Conservation (phyloP, 2,797 vertebrate genomes). For the Eremophila alpestris region DNA sequence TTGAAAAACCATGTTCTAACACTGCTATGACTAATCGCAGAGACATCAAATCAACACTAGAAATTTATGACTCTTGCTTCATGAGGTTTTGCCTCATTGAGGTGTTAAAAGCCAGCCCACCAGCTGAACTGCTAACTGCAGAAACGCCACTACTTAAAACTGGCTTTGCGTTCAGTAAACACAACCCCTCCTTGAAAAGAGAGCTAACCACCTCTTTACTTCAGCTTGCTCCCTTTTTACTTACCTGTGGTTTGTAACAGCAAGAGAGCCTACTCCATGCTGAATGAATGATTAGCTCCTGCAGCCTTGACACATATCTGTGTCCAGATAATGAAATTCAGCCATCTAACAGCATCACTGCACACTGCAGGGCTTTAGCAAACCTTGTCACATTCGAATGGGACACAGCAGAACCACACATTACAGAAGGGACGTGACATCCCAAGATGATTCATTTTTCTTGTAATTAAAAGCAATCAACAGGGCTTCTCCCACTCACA, state of each 20-base stretch:
- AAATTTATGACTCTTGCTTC: not conserved
- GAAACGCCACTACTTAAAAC: not conserved
- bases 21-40: not conserved
- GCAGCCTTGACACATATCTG: not conserved
- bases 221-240: not conserved
- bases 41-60: not conserved
- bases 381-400: not conserved
- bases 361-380: fast-evolving
- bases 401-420: not conserved
- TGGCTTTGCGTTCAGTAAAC: not conserved
- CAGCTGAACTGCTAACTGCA: not conserved
- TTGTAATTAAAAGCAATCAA: not conserved
- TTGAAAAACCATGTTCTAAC: not conserved
- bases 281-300: not conserved
- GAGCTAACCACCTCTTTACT: not conserved
- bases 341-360: not conserved
- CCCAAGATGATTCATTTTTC: not conserved
- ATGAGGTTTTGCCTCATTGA: not conserved
- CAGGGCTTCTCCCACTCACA: not conserved
- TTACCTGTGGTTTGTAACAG: not conserved
- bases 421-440: not conserved
- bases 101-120: not conserved
- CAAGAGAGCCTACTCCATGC: not conserved
- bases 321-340: not conserved
- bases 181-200: not conserved